Percentiles rank a stretch among this genome's conserved stretches.
phyloP scores from a whole-genome alignment of 2,888 invertebrate genomes.

The Caenorhabditis virilis region DNA sequence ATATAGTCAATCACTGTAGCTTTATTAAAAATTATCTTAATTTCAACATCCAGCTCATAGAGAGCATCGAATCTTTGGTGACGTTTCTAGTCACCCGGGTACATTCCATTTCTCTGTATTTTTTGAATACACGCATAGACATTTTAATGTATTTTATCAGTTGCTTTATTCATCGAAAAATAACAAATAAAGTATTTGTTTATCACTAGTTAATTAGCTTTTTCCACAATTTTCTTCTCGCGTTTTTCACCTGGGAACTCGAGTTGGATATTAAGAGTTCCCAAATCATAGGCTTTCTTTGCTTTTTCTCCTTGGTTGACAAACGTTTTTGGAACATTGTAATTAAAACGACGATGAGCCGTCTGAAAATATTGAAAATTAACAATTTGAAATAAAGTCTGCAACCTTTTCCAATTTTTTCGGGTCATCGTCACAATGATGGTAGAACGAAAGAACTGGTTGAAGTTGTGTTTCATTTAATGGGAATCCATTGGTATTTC shows the following conservation, averaged over 20 bases:
- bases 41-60: not conserved
- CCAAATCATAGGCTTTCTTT: constrained; percentile 50
- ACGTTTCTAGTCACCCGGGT: constrained; percentile 35
- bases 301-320: constrained; percentile 52
- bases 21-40: not conserved
- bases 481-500: constrained; percentile 52
- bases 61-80: constrained; percentile 9
- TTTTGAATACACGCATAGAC: too few relatives aligned
- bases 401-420: constrained; percentile 48
- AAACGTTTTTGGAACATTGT: constrained; percentile 42
- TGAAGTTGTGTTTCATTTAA: constrained; percentile 49
- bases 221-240: constrained; percentile 44
- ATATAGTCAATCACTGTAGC: constrained; percentile 16
- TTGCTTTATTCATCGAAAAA: constrained; percentile 10
- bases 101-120: too few relatives aligned
- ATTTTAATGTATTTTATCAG: too few relatives aligned
- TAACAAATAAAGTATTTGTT: too few relatives aligned
- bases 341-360: constrained; percentile 49
- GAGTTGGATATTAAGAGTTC: constrained; percentile 51
- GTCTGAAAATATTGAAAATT: constrained; percentile 22
- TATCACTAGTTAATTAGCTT: too few relatives aligned
- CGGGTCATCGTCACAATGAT: constrained; percentile 50
- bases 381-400: not conserved
- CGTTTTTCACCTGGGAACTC: constrained; percentile 52
- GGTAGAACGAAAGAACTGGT: constrained; percentile 46